A percentile compares a stretch with the other conserved stretches of the same genome.
Evolutionary conservation across 2,113 vertebrate genomes (phyloP).

Genomic region (Sinocyclocheilus anshuiensis): DNA sequence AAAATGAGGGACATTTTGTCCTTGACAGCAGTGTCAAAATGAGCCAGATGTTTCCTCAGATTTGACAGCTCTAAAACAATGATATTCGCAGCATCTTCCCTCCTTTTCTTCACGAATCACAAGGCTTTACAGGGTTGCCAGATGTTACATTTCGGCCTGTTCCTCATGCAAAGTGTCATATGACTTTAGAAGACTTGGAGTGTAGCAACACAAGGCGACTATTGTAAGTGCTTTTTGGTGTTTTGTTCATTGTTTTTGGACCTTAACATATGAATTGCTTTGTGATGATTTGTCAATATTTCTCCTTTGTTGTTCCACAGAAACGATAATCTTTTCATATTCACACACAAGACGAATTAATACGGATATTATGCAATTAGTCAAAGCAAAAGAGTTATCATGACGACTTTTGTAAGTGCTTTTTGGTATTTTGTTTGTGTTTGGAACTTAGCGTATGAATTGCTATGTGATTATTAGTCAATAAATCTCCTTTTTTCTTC

Average conservation of each 20-base stretch:
- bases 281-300: background rate
- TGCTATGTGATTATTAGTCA: background rate
- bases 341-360: background rate
- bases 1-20: slow-evolving; percentile 38
- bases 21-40: slow-evolving; percentile 23
- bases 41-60: slow-evolving; percentile 36
- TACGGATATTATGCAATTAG: too few relatives aligned
- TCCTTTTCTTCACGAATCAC: background rate
- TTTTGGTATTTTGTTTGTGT: background rate
- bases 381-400: too few relatives aligned
- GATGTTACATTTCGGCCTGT: background rate
- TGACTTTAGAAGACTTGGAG: background rate
- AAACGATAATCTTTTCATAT: background rate
- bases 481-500: background rate
- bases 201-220: background rate
- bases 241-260: background rate
- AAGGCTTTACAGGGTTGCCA: background rate
- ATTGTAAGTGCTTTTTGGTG: background rate
- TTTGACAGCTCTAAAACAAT: slow-evolving; percentile 17
- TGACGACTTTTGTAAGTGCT: background rate
- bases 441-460: background rate
- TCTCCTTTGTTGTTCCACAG: background rate
- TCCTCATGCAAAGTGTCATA: background rate
- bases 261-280: background rate
- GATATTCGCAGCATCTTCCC: background rate